Percentiles rank a stretch among this genome's conserved stretches.
These are phyloP conservation scores for Ophion obscuratus DNA, from an alignment of 2,888 invertebrate genomes.

Conservation along the genomic window DNA sequence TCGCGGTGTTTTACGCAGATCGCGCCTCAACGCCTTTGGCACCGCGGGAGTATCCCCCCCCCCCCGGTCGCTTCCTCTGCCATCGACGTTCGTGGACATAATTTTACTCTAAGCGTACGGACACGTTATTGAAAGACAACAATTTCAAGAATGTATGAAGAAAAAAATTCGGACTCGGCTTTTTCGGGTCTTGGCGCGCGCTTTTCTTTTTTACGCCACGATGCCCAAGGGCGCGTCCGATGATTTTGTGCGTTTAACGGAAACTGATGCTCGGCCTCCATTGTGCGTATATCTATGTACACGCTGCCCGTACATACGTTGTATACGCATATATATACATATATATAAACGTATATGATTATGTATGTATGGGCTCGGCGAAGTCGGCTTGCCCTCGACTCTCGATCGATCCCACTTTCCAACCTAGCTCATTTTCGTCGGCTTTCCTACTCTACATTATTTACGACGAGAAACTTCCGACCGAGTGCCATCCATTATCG, in stretches of 20 bases:
- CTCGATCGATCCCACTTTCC: slow-evolving; percentile 37
- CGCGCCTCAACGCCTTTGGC: slow-evolving; percentile 4
- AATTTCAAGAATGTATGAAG: neutral
- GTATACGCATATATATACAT: neutral
- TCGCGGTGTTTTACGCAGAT: slow-evolving; percentile 14
- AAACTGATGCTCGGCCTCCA: slow-evolving; percentile 34
- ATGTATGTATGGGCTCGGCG: slow-evolving; percentile 35
- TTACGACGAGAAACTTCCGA: slow-evolving; percentile 21
- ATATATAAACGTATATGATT: slow-evolving; percentile 6
- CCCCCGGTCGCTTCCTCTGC: neutral
- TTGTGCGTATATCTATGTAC: slow-evolving; percentile 25
- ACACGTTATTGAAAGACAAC: neutral
- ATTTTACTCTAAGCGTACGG: slow-evolving; percentile 16
- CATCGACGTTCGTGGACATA: neutral
- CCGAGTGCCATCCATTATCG: neutral
- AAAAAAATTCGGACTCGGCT: neutral
- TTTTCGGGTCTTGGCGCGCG: neutral
- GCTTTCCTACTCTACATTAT: slow-evolving; percentile 44
- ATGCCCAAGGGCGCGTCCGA: slow-evolving; percentile 11
- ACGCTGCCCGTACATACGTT: neutral
- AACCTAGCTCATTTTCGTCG: slow-evolving; percentile 36
- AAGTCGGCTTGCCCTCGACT: slow-evolving; percentile 41
- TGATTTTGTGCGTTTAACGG: neutral
- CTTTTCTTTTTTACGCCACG: slow-evolving; percentile 24
- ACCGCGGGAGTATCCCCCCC: slow-evolving; percentile 23